Percentiles rank a stretch among this genome's conserved stretches.
phyloP scores from a whole-genome alignment of 2,113 vertebrate genomes.

The Phalacrocorax aristotelis region DNA sequence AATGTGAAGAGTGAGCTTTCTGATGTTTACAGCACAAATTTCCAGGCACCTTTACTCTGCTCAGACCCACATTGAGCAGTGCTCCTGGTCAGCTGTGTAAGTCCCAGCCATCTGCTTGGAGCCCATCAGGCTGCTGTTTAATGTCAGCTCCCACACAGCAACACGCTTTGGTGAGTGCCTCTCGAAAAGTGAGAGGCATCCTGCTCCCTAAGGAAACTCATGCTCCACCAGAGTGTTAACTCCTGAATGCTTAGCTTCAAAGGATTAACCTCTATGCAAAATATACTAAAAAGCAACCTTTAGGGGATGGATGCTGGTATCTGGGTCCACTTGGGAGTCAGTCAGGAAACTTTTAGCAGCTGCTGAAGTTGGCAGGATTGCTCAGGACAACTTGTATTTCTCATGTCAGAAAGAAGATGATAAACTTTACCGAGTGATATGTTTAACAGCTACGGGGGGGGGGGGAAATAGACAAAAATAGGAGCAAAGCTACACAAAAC shows the following conservation, averaged over 20 bases:
- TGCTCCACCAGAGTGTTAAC: not conserved
- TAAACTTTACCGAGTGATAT: not conserved
- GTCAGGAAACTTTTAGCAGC: not conserved
- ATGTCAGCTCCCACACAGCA: not conserved
- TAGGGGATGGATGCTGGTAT: not conserved
- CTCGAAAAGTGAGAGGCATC: not conserved
- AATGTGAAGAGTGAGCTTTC: not conserved
- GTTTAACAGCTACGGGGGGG: not conserved
- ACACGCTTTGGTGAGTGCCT: rapidly evolving
- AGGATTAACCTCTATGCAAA: not conserved
- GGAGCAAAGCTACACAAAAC: not conserved
- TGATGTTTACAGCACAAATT: not conserved
- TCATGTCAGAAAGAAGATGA: not conserved
- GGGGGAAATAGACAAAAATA: not conserved
- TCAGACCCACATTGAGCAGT: rapidly evolving
- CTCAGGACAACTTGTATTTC: not conserved
- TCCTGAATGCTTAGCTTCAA: not conserved
- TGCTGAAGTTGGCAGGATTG: not conserved
- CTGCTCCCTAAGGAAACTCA: not conserved
- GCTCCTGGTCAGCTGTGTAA: not conserved
- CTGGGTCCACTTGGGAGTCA: not conserved
- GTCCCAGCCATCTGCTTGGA: not conserved
- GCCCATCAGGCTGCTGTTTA: not conserved
- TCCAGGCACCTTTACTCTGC: not conserved
- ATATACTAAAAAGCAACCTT: not conserved